Conservation (phyloP, 2,888 invertebrate species). For the Parnassius glacialis region DNA sequence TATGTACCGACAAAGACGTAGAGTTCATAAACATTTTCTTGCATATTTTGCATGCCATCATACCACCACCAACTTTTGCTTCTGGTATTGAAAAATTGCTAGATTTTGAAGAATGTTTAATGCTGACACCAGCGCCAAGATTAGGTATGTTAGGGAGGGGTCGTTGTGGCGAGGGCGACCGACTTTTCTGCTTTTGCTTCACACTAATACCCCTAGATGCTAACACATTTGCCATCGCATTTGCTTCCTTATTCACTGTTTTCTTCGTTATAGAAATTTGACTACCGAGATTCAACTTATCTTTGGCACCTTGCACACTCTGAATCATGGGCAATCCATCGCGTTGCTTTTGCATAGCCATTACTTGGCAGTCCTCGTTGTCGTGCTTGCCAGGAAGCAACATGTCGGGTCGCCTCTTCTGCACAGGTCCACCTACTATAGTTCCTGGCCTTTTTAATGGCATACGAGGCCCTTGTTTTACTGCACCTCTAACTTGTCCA, state of each 20-base stretch:
- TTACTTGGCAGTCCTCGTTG: slow-evolving; percentile 88
- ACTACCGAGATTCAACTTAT: slow-evolving; percentile 85
- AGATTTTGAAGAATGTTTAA: slow-evolving; percentile 74
- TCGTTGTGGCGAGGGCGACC: slow-evolving; percentile 68
- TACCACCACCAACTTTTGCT: slow-evolving; percentile 65
- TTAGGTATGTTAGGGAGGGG: slow-evolving; percentile 72
- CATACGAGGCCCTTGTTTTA: slow-evolving; percentile 59
- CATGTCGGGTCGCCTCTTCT: slow-evolving; percentile 82
- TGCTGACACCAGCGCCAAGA: slow-evolving; percentile 74
- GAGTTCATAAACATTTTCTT: slow-evolving; percentile 72
- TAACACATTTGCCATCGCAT: slow-evolving; percentile 88
- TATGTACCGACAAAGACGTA: slow-evolving; percentile 60
- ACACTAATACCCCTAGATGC: slow-evolving; percentile 90
- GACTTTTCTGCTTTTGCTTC: slow-evolving; percentile 82
- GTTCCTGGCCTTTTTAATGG: slow-evolving; percentile 64
- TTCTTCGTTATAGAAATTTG: slow-evolving; percentile 86
- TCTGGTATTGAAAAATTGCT: slow-evolving; percentile 70
- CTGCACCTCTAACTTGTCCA: slow-evolving; percentile 58
- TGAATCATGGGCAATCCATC: slow-evolving; percentile 87
- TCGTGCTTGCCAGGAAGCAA: slow-evolving; percentile 85
- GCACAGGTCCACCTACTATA: slow-evolving; percentile 46
- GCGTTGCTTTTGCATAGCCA: slow-evolving; percentile 86
- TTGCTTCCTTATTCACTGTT: slow-evolving; percentile 85
- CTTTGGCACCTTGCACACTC: slow-evolving; percentile 85
- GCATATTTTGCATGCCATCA: slow-evolving; percentile 68